phyloP scores from a whole-genome alignment of 2,888 invertebrate species.

The Galeruca laticollis region DNA sequence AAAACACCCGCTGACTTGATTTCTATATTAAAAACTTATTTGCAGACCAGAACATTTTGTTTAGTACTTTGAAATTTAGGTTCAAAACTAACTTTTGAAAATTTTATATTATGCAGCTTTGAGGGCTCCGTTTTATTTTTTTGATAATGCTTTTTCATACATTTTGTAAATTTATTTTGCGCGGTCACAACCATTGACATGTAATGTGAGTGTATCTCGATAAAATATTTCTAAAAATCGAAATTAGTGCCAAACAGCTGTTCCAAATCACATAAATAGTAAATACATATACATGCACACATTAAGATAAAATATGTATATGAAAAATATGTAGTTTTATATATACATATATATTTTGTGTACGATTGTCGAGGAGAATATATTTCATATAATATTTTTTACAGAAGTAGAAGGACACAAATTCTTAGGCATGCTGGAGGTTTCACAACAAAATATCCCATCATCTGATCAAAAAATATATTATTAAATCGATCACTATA shows the following conservation, averaged over 20 bases:
- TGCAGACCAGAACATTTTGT: no score
- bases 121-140: no score
- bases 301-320: slow-evolving; percentile 57
- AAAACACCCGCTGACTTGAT: no score
- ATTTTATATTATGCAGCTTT: no score
- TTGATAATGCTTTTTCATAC: background rate
- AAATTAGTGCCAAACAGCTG: slow-evolving; percentile 19
- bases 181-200: background rate
- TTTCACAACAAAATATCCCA: slow-evolving; percentile 39
- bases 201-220: slow-evolving; percentile 14
- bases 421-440: slow-evolving; percentile 54
- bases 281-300: slow-evolving; percentile 53
- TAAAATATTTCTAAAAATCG: slow-evolving; percentile 1
- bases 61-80: no score
- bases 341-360: slow-evolving; percentile 54
- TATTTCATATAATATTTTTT: slow-evolving; percentile 52
- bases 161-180: background rate
- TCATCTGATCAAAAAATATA: slow-evolving; percentile 13
- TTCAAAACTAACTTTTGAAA: no score
- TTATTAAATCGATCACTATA: no score
- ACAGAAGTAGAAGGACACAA: slow-evolving; percentile 64
- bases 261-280: slow-evolving; percentile 42
- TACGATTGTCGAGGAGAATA: slow-evolving; percentile 65
- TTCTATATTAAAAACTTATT: no score
- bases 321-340: slow-evolving; percentile 61